Conservation (phyloP, 2,888 invertebrate species). For the Pseudolycoriella hygida region DNA sequence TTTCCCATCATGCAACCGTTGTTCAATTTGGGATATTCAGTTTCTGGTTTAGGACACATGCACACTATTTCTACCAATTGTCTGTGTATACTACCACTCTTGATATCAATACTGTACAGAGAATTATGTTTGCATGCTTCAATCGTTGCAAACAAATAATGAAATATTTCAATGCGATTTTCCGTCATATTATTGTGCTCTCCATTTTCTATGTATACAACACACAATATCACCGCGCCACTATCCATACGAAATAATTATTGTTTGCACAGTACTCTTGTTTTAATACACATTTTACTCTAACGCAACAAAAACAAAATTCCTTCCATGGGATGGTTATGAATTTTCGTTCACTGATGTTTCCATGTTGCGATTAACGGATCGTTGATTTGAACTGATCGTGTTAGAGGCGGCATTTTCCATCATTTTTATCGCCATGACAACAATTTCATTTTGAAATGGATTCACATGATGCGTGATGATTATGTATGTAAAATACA, state of each 20-base stretch:
- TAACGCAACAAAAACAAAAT: not conserved
- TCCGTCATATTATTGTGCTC: not conserved
- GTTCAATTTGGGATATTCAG: not conserved
- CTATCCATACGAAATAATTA: too few relatives aligned
- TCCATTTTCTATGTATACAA: not conserved
- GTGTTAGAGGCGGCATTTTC: not conserved
- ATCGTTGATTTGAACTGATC: slow-evolving; percentile 3
- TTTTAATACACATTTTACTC: not conserved
- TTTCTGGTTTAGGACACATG: too few relatives aligned
- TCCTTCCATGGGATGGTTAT: slow-evolving; percentile 1
- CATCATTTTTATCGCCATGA: slow-evolving; percentile 2
- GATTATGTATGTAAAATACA: not conserved
- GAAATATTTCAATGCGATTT: not conserved
- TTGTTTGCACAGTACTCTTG: too few relatives aligned
- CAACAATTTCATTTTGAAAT: slow-evolving; percentile 1
- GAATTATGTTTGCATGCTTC: too few relatives aligned
- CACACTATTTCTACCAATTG: too few relatives aligned
- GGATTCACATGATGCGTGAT: slow-evolving; percentile 3
- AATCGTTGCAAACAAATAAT: too few relatives aligned
- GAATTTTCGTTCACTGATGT: not conserved
- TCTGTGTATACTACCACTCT: too few relatives aligned
- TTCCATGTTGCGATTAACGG: not conserved
- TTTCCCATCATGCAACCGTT: not conserved
- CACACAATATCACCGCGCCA: not conserved
- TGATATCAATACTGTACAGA: too few relatives aligned